Evolutionary conservation across 2,797 vertebrate genomes (phyloP).

Genomic region (Gallinago stenura): DNA sequence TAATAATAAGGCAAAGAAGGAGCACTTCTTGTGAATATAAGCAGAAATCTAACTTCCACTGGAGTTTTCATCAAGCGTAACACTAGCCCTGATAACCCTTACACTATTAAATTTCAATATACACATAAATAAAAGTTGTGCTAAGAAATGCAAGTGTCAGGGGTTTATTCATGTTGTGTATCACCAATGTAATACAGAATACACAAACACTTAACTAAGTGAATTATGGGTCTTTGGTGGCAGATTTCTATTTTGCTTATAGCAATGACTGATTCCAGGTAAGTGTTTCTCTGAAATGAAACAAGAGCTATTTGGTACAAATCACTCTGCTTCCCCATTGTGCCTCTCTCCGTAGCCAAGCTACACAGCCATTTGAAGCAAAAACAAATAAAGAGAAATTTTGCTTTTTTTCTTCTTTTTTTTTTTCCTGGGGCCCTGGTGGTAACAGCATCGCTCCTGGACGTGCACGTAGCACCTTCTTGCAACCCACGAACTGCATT

Average conservation of each 20-base stretch:
- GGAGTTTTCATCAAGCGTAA: constrained; percentile 4
- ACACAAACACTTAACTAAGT: constrained; percentile 47
- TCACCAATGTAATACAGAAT: constrained; percentile 28
- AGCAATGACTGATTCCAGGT: constrained; percentile 34
- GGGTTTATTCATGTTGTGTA: constrained; percentile 29
- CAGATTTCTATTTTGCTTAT: too few relatives aligned
- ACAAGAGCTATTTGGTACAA: constrained; percentile 41
- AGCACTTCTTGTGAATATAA: neutral
- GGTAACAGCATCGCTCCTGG: neutral
- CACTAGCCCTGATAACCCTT: constrained; percentile 2
- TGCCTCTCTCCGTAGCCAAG: constrained; percentile 19
- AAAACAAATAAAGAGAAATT: constrained; percentile 31
- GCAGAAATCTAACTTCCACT: neutral
- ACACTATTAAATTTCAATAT: constrained; percentile 28
- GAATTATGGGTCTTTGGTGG: constrained; percentile 28
- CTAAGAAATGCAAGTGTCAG: constrained; percentile 1
- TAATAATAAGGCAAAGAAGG: constrained; percentile 20
- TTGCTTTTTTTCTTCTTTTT: constrained; percentile 1
- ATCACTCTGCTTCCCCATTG: constrained; percentile 41
- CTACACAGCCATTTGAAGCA: constrained; percentile 3
- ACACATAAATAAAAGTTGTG: neutral
- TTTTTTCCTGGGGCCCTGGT: constrained; percentile 1
- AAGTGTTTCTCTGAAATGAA: constrained; percentile 46
- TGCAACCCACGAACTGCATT: neutral
- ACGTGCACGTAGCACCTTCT: neutral